phyloP scores from a whole-genome alignment of 1,140 invertebrate genomes.

The Saxidomus purpurata region DNA sequence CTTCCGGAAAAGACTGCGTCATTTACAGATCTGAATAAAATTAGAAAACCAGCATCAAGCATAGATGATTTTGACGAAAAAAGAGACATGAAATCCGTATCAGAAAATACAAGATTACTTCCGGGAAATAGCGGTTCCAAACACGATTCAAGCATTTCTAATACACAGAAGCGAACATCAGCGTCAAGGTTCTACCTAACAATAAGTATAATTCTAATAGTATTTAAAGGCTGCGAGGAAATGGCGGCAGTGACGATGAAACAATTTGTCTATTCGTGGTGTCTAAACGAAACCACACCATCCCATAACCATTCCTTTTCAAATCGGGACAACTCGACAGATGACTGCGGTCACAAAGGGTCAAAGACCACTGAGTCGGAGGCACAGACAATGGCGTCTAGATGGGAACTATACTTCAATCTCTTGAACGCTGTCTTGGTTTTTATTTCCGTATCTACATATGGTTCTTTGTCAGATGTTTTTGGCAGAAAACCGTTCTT shows the following conservation, averaged over 20 bases:
- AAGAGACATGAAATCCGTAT: too few relatives aligned
- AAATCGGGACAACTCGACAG: background rate
- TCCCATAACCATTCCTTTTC: background rate
- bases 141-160: background rate
- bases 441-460: background rate
- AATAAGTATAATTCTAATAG: background rate
- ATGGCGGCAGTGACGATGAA: slow-evolving; percentile 28
- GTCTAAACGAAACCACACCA: background rate
- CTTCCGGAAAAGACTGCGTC: too few relatives aligned
- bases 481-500: slow-evolving; percentile 20
- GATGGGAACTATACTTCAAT: slow-evolving; percentile 37
- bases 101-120: too few relatives aligned
- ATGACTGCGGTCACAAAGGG: background rate
- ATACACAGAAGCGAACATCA: background rate
- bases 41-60: too few relatives aligned
- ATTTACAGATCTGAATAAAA: too few relatives aligned
- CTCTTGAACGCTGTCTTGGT: slow-evolving; percentile 1
- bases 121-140: background rate
- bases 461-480: slow-evolving; percentile 36
- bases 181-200: background rate
- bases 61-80: too few relatives aligned
- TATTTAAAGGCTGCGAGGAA: background rate
- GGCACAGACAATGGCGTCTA: slow-evolving; percentile 14
- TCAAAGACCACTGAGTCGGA: background rate
- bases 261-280: slow-evolving; percentile 42